phyloP scores from a whole-genome alignment of 2,797 vertebrate species.

The Austrolebias charrua region DNA sequence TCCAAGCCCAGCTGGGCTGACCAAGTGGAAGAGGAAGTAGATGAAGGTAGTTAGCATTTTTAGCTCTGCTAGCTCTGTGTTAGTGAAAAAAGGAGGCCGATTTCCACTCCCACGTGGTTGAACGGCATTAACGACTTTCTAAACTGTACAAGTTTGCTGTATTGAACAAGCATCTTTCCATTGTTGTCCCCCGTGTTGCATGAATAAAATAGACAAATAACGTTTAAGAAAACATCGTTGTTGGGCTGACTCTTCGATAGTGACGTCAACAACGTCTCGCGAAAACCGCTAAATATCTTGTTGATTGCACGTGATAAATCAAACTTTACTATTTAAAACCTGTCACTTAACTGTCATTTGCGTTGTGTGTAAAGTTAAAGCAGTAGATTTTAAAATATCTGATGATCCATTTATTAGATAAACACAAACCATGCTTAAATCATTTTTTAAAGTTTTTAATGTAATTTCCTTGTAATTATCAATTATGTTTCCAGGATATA shows the following conservation, averaged over 20 bases:
- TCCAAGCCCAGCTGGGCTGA: constrained; percentile 98
- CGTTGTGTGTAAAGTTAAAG: background rate
- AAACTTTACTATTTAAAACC: background rate
- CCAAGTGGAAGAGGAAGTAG: constrained; percentile 93
- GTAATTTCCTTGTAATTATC: no score
- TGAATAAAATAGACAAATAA: fast-evolving
- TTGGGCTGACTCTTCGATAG: background rate
- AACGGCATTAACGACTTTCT: background rate
- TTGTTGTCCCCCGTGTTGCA: fast-evolving
- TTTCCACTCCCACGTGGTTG: constrained; percentile 65
- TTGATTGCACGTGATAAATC: background rate
- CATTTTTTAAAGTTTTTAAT: no score
- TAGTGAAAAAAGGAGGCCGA: constrained; percentile 35
- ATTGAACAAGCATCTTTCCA: fast-evolving
- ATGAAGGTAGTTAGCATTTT: constrained; percentile 82
- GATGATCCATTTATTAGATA: no score
- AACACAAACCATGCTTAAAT: no score
- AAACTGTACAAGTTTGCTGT: background rate
- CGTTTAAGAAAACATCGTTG: background rate
- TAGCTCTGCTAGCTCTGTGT: constrained; percentile 5
- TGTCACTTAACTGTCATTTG: background rate
- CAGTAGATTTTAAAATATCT: background rate
- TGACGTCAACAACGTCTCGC: constrained; percentile 24
- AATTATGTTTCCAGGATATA: background rate
- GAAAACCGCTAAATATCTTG: constrained; percentile 1